Evolutionary conservation across 2,113 vertebrate species (phyloP).

Genomic region (Ictidomys tridecemlineatus): DNA sequence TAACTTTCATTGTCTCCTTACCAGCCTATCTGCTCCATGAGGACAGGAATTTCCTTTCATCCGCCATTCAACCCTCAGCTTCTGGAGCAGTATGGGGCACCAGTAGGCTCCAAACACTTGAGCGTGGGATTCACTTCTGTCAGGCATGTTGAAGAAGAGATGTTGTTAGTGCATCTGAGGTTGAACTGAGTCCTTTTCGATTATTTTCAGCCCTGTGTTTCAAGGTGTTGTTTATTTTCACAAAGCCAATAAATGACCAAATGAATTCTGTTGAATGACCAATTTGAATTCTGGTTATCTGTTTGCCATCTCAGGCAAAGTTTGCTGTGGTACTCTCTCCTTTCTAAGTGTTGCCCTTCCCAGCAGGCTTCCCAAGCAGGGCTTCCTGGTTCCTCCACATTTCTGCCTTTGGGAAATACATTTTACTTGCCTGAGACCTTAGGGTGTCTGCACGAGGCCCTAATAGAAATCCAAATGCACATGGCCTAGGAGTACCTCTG

Average conservation of each 20-base stretch:
- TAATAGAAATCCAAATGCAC: too few relatives aligned
- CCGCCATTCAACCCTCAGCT: neutral
- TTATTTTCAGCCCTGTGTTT: neutral
- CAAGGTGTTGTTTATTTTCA: neutral
- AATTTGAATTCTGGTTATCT: neutral
- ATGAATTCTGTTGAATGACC: too few relatives aligned
- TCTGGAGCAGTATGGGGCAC: neutral
- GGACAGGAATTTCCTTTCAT: neutral
- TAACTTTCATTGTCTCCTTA: neutral
- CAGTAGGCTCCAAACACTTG: neutral
- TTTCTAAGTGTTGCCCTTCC: neutral
- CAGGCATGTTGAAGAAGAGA: neutral
- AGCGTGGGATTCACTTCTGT: neutral
- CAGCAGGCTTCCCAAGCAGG: neutral
- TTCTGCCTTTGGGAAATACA: neutral
- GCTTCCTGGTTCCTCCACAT: neutral
- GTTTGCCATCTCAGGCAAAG: neutral
- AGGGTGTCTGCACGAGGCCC: fast-evolving
- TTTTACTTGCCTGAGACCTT: neutral
- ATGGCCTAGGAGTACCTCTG: neutral
- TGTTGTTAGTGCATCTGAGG: neutral
- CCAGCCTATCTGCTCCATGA: neutral
- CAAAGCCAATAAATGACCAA: neutral
- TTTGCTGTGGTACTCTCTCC: neutral
- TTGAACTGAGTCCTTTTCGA: neutral